Evolutionary conservation across 1,140 invertebrate species (phyloP).

Genomic region (Eueides isabella): DNA sequence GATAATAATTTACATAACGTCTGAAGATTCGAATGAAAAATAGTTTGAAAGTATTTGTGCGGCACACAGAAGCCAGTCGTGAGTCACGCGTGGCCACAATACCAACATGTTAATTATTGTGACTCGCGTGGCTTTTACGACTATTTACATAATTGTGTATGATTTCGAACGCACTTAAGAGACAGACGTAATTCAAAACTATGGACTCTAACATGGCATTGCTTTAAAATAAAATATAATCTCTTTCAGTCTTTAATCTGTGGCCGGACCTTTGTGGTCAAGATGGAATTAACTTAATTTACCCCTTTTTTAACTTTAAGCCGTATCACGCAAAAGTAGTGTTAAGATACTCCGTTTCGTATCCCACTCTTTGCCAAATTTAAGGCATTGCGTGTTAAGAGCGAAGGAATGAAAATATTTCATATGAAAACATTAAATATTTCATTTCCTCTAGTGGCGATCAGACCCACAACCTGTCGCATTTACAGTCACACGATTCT

Average conservation of each 20-base stretch:
- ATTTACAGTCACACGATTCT: no score
- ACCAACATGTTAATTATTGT: slow-evolving; percentile 41
- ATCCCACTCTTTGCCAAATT: no score
- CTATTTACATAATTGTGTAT: slow-evolving; percentile 37
- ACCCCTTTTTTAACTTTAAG: no score
- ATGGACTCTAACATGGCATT: background rate
- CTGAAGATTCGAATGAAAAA: slow-evolving; percentile 30
- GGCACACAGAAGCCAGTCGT: slow-evolving; percentile 59
- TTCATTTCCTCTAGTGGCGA: no score
- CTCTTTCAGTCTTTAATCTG: background rate
- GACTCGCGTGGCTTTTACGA: slow-evolving; percentile 39
- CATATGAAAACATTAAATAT: no score
- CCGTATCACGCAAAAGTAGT: no score
- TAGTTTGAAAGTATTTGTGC: slow-evolving; percentile 38
- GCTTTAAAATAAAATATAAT: background rate
- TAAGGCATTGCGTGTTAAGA: no score
- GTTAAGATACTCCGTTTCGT: no score
- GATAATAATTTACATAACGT: slow-evolving; percentile 16
- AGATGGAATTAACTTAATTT: no score
- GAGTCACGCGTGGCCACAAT: slow-evolving; percentile 55
- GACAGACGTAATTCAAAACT: background rate
- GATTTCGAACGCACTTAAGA: slow-evolving; percentile 27
- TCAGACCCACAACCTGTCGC: no score
- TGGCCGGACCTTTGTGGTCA: no score
- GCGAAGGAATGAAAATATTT: no score